These are phyloP conservation scores for Euschistus heros DNA, from an alignment of 1,140 invertebrate genomes.

Conservation along the genomic window DNA sequence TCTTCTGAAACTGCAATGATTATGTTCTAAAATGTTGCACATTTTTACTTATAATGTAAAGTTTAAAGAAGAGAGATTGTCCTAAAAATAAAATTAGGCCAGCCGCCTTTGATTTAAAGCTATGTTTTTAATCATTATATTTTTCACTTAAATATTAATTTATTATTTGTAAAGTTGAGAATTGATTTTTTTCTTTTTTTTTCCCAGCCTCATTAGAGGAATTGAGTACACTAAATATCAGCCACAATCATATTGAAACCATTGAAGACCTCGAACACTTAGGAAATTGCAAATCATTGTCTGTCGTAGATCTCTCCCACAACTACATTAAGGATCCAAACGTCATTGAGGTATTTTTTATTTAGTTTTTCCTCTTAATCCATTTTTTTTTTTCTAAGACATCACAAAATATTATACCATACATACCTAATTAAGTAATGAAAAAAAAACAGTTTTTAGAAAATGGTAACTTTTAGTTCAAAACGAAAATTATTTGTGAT, in stretches of 20 bases:
- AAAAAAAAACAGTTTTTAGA: too few relatives aligned
- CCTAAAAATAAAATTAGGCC: too few relatives aligned
- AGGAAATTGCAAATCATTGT: constrained; percentile 53
- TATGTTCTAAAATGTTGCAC: too few relatives aligned
- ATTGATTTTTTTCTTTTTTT: constrained; percentile 26
- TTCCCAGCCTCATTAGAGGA: constrained; percentile 47
- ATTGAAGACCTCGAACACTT: constrained; percentile 65
- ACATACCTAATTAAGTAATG: too few relatives aligned
- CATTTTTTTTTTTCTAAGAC: not conserved
- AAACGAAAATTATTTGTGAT: too few relatives aligned
- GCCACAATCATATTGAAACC: constrained; percentile 66
- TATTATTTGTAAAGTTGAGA: not conserved
- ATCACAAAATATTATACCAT: too few relatives aligned
- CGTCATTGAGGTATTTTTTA: constrained; percentile 42
- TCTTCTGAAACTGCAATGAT: too few relatives aligned
- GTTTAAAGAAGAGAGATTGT: too few relatives aligned
- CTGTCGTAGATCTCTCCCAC: constrained; percentile 76
- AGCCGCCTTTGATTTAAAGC: too few relatives aligned
- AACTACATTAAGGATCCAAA: constrained; percentile 66
- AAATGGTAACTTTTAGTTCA: too few relatives aligned
- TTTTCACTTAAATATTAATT: not conserved
- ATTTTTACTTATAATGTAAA: too few relatives aligned
- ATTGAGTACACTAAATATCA: constrained; percentile 71
- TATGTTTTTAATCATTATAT: too few relatives aligned
- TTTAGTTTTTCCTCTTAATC: not conserved